A percentile compares a stretch with the other conserved stretches of the same genome.
These are phyloP conservation scores for Oegoconia quadripuncta DNA, from an alignment of 2,888 invertebrate genomes.

Conservation along the genomic window DNA sequence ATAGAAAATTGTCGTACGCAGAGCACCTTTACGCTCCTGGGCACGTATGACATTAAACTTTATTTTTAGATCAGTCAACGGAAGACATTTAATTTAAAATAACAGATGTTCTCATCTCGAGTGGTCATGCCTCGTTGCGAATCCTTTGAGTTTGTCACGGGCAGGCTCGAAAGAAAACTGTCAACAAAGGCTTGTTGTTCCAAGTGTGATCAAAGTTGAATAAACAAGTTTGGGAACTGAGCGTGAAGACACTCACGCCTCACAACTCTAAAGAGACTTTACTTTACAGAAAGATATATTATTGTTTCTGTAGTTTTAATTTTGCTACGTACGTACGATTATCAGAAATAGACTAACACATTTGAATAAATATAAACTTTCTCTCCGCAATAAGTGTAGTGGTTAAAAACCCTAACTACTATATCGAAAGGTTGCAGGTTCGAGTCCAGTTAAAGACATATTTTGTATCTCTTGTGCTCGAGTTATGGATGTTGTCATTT, in stretches of 20 bases:
- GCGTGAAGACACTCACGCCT: conserved; percentile 20
- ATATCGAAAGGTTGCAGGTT: too few species aligned
- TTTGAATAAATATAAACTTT: too few species aligned
- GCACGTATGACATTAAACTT: conserved; percentile 9
- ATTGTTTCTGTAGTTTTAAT: too few species aligned
- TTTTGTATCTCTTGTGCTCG: too few species aligned
- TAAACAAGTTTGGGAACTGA: conserved; percentile 62
- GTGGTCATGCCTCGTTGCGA: conserved; percentile 54
- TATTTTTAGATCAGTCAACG: conserved; percentile 41
- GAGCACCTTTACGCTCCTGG: conserved; percentile 30
- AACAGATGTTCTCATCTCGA: conserved; percentile 61
- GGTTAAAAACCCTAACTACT: too few species aligned
- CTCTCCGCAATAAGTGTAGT: too few species aligned
- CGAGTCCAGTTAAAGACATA: too few species aligned
- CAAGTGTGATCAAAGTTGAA: conserved; percentile 63
- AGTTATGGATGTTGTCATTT: too few species aligned
- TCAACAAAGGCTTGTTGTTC: conserved; percentile 66
- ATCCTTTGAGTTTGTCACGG: conserved; percentile 67
- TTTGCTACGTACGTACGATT: too few species aligned
- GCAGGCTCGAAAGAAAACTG: conserved; percentile 56
- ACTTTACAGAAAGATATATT: background rate
- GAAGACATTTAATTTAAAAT: conserved; percentile 66
- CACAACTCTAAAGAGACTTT: too few species aligned
- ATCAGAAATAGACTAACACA: too few species aligned
- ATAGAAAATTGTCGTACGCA: background rate